These are phyloP conservation scores for Dryobota labecula DNA, from an alignment of 2,888 invertebrate species.

Conservation along the genomic window DNA sequence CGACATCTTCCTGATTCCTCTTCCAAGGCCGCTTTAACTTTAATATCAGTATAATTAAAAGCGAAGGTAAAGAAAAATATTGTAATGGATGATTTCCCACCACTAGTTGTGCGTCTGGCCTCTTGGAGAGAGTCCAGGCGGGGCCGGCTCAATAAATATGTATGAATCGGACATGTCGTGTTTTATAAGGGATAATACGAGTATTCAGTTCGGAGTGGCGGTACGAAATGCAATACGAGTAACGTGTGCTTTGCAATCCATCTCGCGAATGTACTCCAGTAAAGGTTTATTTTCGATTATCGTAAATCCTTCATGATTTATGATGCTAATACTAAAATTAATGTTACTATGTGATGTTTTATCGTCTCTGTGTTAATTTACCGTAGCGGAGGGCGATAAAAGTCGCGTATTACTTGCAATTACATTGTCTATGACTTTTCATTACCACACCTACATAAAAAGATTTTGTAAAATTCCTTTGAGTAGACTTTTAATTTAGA, in stretches of 20 bases:
- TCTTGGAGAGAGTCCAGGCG: conserved; percentile 75
- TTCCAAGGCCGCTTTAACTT: background rate
- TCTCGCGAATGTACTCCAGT: background rate
- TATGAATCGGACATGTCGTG: conserved; percentile 74
- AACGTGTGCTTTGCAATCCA: conserved; percentile 1
- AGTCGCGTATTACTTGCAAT: conserved; percentile 17
- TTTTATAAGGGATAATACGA: conserved; percentile 67
- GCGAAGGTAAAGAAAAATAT: background rate
- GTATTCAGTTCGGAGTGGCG: conserved; percentile 38
- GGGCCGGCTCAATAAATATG: conserved; percentile 80
- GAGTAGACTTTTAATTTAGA: conserved; percentile 14
- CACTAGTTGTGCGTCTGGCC: conserved; percentile 37
- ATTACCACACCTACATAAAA: conserved; percentile 9
- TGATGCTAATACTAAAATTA: conserved; percentile 41
- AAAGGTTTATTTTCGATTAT: conserved; percentile 34
- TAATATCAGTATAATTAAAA: background rate
- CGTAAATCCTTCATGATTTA: conserved; percentile 35
- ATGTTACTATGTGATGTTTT: conserved; percentile 48
- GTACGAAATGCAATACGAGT: conserved; percentile 3
- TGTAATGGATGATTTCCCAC: conserved; percentile 16
- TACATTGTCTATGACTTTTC: conserved; percentile 29
- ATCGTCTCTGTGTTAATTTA: conserved; percentile 40
- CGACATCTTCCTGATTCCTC: too few species aligned
- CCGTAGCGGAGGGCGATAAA: conserved; percentile 8
- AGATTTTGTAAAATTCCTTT: background rate